Conservation (phyloP, 2,888 invertebrate genomes). For the Rhamphomyia laevipes region DNA sequence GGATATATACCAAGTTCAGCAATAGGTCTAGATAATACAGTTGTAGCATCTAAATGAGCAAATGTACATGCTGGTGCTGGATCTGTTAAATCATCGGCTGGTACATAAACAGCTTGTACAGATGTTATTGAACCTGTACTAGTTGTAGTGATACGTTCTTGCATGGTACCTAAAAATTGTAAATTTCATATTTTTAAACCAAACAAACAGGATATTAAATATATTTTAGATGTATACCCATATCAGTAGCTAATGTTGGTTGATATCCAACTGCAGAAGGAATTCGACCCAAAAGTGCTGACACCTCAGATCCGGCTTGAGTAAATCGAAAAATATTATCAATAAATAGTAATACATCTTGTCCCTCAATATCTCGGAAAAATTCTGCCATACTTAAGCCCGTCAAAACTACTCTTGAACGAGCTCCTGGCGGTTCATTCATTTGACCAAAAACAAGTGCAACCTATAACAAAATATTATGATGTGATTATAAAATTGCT, state of each 20-base stretch:
- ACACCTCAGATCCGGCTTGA: conserved; percentile 81
- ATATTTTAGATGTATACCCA: conserved; percentile 54
- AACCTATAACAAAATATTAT: conserved; percentile 67
- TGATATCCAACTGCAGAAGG: conserved; percentile 93
- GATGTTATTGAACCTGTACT: conserved; percentile 92
- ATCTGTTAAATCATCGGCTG: conserved; percentile 93
- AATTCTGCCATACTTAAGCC: conserved; percentile 89
- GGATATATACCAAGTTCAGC: conserved; percentile 89
- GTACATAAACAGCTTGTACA: conserved; percentile 90
- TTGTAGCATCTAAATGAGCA: conserved; percentile 92
- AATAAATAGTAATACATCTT: conserved; percentile 88
- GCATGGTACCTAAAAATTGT: conserved; percentile 55
- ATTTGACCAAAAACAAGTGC: conserved; percentile 91
- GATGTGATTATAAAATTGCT: no score
- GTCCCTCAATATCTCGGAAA: conserved; percentile 88
- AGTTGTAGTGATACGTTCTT: conserved; percentile 91
- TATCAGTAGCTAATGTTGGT: conserved; percentile 89
- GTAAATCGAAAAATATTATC: conserved; percentile 95
- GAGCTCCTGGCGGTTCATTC: conserved; percentile 93
- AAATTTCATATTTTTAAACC: neutral
- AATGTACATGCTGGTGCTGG: conserved; percentile 92
- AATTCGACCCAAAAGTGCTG: conserved; percentile 87
- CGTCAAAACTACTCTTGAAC: conserved; percentile 85
- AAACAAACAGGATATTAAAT: neutral
- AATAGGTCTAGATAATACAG: conserved; percentile 85